Evolutionary conservation across 2,888 invertebrate genomes (phyloP).

Genomic region (Drosophila prostipennis): DNA sequence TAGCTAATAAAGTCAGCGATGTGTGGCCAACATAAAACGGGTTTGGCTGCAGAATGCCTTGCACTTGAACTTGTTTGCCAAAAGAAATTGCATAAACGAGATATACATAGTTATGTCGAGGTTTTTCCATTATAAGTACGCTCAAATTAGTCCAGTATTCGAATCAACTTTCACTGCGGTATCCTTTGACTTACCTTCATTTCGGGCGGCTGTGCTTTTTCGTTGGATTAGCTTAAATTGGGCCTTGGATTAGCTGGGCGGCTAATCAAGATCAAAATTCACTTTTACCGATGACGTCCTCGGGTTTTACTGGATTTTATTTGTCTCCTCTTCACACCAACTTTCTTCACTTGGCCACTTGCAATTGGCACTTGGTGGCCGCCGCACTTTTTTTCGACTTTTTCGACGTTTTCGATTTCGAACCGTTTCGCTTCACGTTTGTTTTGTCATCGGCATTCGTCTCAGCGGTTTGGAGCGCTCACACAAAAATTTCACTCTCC

Average conservation of each 20-base stretch:
- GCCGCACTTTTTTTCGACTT: constrained; percentile 32
- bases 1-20: constrained; percentile 56
- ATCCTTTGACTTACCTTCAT: constrained; percentile 66
- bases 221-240: constrained; percentile 20
- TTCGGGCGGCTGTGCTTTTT: constrained; percentile 8
- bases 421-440: constrained; percentile 52
- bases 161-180: constrained; percentile 64
- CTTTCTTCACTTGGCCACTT: constrained; percentile 66
- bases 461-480: constrained; percentile 42
- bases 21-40: constrained; percentile 57
- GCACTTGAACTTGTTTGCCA: constrained; percentile 76
- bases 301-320: constrained; percentile 5
- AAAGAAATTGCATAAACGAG: constrained; percentile 65
- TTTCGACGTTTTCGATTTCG: constrained; percentile 20
- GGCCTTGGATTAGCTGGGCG: constrained; percentile 48
- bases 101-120: no score
- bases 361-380: constrained; percentile 53
- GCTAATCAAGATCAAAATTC: constrained; percentile 55
- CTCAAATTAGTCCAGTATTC: constrained; percentile 58
- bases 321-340: constrained; percentile 45
- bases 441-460: constrained; percentile 55
- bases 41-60: constrained; percentile 60
- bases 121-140: constrained; percentile 11
- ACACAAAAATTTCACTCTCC: constrained; percentile 68
- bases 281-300: constrained; percentile 42